These are phyloP conservation scores for Chaenocephalus aceratus DNA, from an alignment of 2,113 vertebrate genomes.

Conservation along the genomic window DNA sequence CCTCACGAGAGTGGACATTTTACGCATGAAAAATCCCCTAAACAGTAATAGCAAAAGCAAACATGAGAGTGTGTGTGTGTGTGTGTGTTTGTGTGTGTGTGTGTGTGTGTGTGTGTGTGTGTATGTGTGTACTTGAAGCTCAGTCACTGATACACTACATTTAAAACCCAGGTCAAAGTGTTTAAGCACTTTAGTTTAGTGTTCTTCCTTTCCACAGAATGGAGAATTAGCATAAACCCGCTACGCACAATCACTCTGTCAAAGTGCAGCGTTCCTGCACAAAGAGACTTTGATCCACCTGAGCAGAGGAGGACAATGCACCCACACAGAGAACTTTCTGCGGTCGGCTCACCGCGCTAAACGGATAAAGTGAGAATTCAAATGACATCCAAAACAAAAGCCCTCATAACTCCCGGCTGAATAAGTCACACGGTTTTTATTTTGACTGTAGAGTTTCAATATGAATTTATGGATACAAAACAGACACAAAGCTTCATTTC, in stretches of 20 bases:
- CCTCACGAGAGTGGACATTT: constrained; percentile 13
- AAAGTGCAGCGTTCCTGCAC: constrained; percentile 57
- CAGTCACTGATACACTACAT: constrained; percentile 28
- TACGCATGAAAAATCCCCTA: constrained; percentile 5
- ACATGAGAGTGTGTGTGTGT: neutral
- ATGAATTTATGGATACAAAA: constrained; percentile 50
- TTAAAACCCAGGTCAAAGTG: constrained; percentile 55
- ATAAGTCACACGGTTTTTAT: constrained; percentile 58
- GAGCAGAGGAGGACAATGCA: constrained; percentile 51
- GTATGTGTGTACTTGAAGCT: neutral
- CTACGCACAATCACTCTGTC: constrained; percentile 53
- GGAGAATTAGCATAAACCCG: constrained; percentile 74
- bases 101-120: neutral
- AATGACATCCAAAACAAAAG: constrained; percentile 61
- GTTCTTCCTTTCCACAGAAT: constrained; percentile 63
- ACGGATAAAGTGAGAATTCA: constrained; percentile 50
- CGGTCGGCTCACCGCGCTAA: constrained; percentile 25
- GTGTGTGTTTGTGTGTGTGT: constrained; percentile 2
- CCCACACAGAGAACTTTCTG: constrained; percentile 44
- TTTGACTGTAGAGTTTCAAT: constrained; percentile 26
- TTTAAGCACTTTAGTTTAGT: constrained; percentile 58
- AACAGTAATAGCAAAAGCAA: constrained; percentile 11
- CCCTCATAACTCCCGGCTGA: constrained; percentile 18
- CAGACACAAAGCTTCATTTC: constrained; percentile 29
- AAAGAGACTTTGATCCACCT: constrained; percentile 68